Conservation (phyloP, 2,888 invertebrate species). For the Malacosoma neustria region DNA sequence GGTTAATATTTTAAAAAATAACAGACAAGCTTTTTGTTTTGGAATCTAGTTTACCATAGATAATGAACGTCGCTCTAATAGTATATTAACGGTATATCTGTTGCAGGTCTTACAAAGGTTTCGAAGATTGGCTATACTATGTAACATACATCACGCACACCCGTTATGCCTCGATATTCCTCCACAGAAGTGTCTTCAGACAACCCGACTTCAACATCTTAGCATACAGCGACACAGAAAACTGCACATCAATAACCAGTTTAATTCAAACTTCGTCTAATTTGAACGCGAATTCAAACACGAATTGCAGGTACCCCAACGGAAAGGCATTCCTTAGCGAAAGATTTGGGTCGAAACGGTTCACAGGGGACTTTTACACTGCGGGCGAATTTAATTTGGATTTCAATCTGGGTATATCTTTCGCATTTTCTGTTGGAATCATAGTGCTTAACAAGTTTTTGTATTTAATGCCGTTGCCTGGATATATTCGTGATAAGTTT, state of each 20-base stretch:
- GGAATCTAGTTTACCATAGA: too few relatives aligned
- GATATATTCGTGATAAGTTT: constrained; percentile 90
- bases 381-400: constrained; percentile 79
- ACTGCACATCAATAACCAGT: constrained; percentile 71
- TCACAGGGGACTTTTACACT: constrained; percentile 69
- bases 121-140: constrained; percentile 88
- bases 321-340: constrained; percentile 83
- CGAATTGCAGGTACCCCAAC: constrained; percentile 80
- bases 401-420: constrained; percentile 86
- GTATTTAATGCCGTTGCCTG: constrained; percentile 89
- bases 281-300: constrained; percentile 62
- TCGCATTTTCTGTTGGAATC: constrained; percentile 88
- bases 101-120: constrained; percentile 83
- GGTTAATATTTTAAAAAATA: too few relatives aligned
- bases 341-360: constrained; percentile 76
- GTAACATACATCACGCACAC: constrained; percentile 86
- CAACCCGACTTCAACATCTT: constrained; percentile 69
- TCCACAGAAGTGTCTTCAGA: constrained; percentile 82
- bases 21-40: too few relatives aligned
- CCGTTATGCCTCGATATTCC: constrained; percentile 84
- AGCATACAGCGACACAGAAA: constrained; percentile 65
- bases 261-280: constrained; percentile 70
- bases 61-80: too few relatives aligned
- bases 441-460: constrained; percentile 88
- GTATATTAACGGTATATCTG: too few relatives aligned